Percentiles rank a stretch among this genome's conserved stretches.
Conservation (phyloP, 2,888 invertebrate genomes). For the Escarpia spicata region DNA sequence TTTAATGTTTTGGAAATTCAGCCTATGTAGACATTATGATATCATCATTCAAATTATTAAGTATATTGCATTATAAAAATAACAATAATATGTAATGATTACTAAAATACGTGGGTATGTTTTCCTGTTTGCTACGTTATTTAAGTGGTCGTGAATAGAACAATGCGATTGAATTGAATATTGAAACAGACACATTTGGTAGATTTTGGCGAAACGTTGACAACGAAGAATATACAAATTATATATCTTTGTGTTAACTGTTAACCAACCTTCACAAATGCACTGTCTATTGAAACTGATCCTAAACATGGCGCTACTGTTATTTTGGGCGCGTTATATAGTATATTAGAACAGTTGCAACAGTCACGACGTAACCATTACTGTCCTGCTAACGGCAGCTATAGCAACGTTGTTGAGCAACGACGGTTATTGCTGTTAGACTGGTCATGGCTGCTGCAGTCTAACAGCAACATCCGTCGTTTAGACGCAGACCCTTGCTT, state of each 20-base stretch:
- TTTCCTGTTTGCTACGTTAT: too few relatives aligned
- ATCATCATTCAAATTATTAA: too few relatives aligned
- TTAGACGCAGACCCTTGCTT: neutral
- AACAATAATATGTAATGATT: too few relatives aligned
- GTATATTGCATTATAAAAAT: too few relatives aligned
- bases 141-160: too few relatives aligned
- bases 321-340: neutral
- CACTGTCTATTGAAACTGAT: neutral
- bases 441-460: too few relatives aligned
- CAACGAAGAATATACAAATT: neutral
- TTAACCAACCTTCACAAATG: neutral
- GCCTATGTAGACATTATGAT: too few relatives aligned
- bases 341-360: neutral
- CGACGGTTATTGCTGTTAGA: neutral
- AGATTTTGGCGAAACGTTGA: neutral
- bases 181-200: too few relatives aligned
- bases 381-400: neutral
- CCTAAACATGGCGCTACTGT: neutral
- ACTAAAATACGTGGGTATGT: too few relatives aligned
- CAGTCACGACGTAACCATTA: neutral
- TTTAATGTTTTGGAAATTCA: too few relatives aligned
- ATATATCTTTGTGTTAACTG: neutral
- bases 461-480: too few relatives aligned
- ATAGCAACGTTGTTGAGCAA: neutral
- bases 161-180: too few relatives aligned